These are phyloP conservation scores for Anoura caudifer DNA, from an alignment of 2,113 vertebrate genomes.

Conservation along the genomic window DNA sequence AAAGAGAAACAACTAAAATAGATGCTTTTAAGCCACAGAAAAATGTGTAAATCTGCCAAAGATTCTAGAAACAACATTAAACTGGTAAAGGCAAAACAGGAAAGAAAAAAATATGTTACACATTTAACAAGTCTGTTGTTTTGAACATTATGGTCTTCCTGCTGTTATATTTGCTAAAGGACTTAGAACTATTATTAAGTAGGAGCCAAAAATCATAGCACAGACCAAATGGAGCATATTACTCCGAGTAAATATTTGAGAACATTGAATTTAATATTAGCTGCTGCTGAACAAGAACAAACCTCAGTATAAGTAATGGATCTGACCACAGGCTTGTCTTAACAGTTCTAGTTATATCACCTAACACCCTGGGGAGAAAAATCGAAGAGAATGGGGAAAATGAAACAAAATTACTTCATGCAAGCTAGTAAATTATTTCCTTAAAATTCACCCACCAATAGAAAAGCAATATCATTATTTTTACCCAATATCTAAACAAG, in stretches of 20 bases:
- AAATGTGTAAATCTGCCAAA: conserved; percentile 19
- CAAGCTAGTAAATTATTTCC: not conserved
- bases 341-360: conserved; percentile 26
- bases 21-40: not conserved
- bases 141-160: conserved; percentile 57
- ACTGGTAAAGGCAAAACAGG: conserved; percentile 32
- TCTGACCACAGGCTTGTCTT: conserved; percentile 4
- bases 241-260: conserved; percentile 70
- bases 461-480: conserved; percentile 7
- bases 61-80: conserved; percentile 32
- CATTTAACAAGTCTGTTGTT: conserved; percentile 64
- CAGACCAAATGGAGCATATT: conserved; percentile 63
- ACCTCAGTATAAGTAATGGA: not conserved
- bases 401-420: not conserved
- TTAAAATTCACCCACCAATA: not conserved
- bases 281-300: conserved; percentile 45
- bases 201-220: conserved; percentile 53
- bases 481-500: not conserved
- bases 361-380: conserved; percentile 9
- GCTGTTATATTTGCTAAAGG: conserved; percentile 71
- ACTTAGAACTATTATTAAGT: conserved; percentile 63
- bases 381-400: not conserved
- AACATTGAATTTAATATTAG: conserved; percentile 63
- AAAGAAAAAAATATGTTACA: conserved; percentile 38
- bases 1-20: not conserved